Base-by-base conservation (phyloP, 2,113 vertebrate species). In the Phoxinus phoxinus region DNA sequence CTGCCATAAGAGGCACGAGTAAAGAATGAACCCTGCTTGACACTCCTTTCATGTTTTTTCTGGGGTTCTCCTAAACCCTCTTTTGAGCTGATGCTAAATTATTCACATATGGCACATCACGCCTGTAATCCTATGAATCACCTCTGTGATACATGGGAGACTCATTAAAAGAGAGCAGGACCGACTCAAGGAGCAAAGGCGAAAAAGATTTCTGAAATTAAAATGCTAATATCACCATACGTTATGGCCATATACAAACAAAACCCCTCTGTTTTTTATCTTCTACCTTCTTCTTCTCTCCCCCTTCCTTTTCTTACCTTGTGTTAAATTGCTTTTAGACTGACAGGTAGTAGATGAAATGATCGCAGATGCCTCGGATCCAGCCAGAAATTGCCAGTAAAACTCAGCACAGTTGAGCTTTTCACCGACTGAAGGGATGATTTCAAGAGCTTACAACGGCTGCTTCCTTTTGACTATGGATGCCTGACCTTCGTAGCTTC, bases 61-160 rank as follows among this genome's bases (percentile, higher is more conserved):
- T 25, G 21, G 77, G 61, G 41, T 72, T 75, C 56, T 75, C 58
- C 69, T 61, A 82, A 81, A 72, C 67, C 79, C 71, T 30, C 56
- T 37, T 81, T 73, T 67, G 46, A 82, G 71, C 27, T 84, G 53
- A 73, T 41, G 79, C 67, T 87, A 87, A 87, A 87, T 87, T 75
- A 87, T 85, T 87, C 58, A 87, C 78, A 85, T 81, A 85, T 85
- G 86, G 81, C 86, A 87, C 51, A 48, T 81, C 71, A 21, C 6
- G 12, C 72, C 44, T 81, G n/a, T 87, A 87, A 87, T 87, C 46
- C 58, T 63, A 84, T 51, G 27, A 84, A 84, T 72, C 9, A 53
- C 44, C 76, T 69, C 19, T 5, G 25, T 9, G 44, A 65, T 46
- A 69, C 74, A 58, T 59, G 37, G 44, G 23, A 69, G 7, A 25